Percentiles rank a stretch among this genome's conserved stretches.
These are phyloP conservation scores for Cyanistes caeruleus DNA, from an alignment of 2,113 vertebrate species.

Conservation along the genomic window DNA sequence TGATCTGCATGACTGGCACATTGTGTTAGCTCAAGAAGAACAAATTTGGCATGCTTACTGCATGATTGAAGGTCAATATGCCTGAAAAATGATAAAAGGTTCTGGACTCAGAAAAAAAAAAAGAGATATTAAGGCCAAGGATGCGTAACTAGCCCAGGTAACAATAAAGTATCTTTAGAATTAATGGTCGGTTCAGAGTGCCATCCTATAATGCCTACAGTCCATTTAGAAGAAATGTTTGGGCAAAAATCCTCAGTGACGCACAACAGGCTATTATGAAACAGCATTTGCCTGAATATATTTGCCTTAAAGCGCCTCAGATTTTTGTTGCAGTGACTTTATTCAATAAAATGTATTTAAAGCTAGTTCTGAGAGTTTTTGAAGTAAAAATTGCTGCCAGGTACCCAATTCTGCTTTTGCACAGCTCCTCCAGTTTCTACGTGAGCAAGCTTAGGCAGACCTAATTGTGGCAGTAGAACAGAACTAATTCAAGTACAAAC, in stretches of 20 bases:
- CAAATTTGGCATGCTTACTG: slow-evolving; percentile 29
- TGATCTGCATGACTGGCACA: not conserved
- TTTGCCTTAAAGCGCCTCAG: not conserved
- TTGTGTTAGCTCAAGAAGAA: slow-evolving; percentile 42
- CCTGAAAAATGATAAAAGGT: slow-evolving; percentile 39
- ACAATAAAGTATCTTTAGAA: not conserved
- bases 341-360: not conserved
- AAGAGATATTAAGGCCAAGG: slow-evolving; percentile 35
- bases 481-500: not conserved
- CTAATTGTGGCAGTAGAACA: not conserved
- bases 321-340: not conserved
- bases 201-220: not conserved
- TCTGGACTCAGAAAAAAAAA: not conserved
- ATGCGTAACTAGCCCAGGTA: not conserved
- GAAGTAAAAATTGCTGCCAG: not conserved
- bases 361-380: not conserved
- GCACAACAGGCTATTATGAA: not conserved
- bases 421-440: not conserved
- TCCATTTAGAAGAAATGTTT: not conserved
- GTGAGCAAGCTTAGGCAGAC: not conserved
- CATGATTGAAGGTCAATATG: slow-evolving; percentile 47
- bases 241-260: not conserved
- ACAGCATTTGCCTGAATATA: not conserved
- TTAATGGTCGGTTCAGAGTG: not conserved
- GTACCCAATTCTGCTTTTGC: not conserved